These are phyloP conservation scores for Ceryle rudis DNA, from an alignment of 2,797 vertebrate species.

Conservation along the genomic window DNA sequence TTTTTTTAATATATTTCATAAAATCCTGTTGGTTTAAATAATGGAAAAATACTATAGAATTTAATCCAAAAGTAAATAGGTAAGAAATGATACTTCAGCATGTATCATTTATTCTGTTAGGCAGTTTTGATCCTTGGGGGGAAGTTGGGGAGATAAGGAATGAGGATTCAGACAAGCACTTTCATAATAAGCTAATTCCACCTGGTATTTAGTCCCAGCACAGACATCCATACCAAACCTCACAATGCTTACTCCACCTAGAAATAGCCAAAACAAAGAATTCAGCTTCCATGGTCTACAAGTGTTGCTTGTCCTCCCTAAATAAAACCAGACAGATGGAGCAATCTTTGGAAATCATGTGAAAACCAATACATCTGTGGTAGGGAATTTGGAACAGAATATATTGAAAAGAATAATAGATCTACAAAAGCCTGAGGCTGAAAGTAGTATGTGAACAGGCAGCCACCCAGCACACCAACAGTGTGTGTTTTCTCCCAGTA, in stretches of 20 bases:
- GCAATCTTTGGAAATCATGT: slow-evolving; percentile 34
- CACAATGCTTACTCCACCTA: slow-evolving; percentile 14
- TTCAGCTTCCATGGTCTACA: background rate
- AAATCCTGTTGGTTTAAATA: background rate
- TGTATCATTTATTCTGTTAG: background rate
- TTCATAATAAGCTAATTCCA: background rate
- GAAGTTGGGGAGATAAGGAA: background rate
- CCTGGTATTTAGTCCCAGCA: background rate
- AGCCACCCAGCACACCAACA: too few relatives aligned
- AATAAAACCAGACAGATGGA: slow-evolving; percentile 61
- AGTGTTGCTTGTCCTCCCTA: slow-evolving; percentile 13
- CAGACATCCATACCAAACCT: background rate
- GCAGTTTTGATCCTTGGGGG: background rate
- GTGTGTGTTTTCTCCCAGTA: background rate
- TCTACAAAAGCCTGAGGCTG: slow-evolving; percentile 5
- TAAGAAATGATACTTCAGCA: background rate
- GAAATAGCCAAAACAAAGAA: slow-evolving; percentile 62
- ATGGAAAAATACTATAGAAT: background rate
- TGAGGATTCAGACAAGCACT: background rate
- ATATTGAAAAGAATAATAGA: background rate
- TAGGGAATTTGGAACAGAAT: slow-evolving; percentile 58
- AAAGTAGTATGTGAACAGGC: background rate
- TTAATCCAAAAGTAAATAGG: background rate
- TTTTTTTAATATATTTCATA: background rate
- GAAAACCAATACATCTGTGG: slow-evolving; percentile 31